Evolutionary conservation across 2,113 vertebrate species (phyloP).

Genomic region (Crotalus horridus): DNA sequence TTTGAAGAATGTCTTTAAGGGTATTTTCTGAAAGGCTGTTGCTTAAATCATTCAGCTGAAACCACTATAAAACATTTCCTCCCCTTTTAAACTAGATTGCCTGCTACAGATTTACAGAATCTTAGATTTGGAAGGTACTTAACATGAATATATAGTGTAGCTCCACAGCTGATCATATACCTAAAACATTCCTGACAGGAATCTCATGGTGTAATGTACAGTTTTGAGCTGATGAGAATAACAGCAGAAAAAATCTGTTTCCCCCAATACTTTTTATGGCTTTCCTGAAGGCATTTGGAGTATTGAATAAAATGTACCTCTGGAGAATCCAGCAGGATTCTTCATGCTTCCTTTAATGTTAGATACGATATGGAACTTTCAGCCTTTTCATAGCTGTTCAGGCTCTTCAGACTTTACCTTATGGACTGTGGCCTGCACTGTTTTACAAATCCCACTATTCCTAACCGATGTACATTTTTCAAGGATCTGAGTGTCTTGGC

Average conservation of each 20-base stretch:
- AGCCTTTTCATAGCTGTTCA: neutral
- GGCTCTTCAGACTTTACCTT: neutral
- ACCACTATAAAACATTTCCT: neutral
- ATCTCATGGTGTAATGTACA: neutral
- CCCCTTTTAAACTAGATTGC: accelerated
- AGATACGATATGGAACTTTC: neutral
- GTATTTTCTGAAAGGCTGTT: neutral
- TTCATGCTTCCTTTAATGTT: neutral
- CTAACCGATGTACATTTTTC: neutral
- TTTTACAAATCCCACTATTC: neutral
- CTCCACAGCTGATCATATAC: neutral
- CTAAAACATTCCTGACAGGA: neutral
- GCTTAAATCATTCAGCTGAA: constrained; percentile 1
- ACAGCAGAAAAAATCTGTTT: neutral
- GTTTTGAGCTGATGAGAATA: neutral
- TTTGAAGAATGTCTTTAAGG: neutral
- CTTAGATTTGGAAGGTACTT: neutral
- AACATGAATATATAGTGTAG: neutral
- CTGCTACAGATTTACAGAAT: constrained; percentile 7
- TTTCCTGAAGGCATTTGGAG: neutral
- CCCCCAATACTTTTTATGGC: neutral
- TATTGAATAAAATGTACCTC: neutral
- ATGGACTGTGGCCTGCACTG: neutral
- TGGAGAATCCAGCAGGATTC: neutral
- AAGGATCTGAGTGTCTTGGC: neutral